Base-by-base conservation (phyloP, 2,888 invertebrate genomes). In the Megaustenia siamemsis region DNA sequence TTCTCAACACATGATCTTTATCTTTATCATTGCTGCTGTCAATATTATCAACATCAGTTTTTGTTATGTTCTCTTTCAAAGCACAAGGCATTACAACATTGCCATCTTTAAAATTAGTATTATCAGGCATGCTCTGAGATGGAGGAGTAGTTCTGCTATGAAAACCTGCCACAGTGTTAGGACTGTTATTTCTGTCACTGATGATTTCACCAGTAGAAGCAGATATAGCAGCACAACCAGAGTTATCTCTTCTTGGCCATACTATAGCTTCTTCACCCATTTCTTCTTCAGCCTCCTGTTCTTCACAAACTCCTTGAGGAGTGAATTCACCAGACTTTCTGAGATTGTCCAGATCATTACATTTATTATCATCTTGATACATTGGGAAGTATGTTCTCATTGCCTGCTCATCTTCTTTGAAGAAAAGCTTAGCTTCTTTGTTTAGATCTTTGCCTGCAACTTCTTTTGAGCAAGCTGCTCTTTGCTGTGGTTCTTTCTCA, bases 271-370 rank as follows among this genome's bases (percentile, higher is more conserved):
- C 73, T 18, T 43, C 38, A 0, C 35, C 66, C 1, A 45, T 35
- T n/a, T 3, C n/a, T 12, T 60, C 38, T 24, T 76, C 82, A 40
- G 43, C 66, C 10, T 82, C 82, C 45, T 76, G 28, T 28, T 63
- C 75, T n/a, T 75, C 76, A 21, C 43, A 53, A 2, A 45, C 24
- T 49, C 49, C 56, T 32, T 66, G 75, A 10, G 75, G 75, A 24
- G 73, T 43, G 45, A 82, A 82, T n/a, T 71, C 82, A 15, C 40
- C 66, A 32, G 82, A 82, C 10, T 40, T 60, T 45, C 75, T 75
- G 35, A 21, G 10, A 40, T 32, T n/a, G n/a, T 82, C 73, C 15
- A 15, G n/a, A 12, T 43, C 28, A n/a, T 8, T 80, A 68, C 15
- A n/a, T 38, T 38, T 6, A 38, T 38, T n/a, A 38, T 56, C 60